A percentile compares a stretch with the other conserved stretches of the same genome.
These are phyloP conservation scores for Gymnothorax javanicus DNA, from an alignment of 2,797 vertebrate species.

Conservation along the genomic window DNA sequence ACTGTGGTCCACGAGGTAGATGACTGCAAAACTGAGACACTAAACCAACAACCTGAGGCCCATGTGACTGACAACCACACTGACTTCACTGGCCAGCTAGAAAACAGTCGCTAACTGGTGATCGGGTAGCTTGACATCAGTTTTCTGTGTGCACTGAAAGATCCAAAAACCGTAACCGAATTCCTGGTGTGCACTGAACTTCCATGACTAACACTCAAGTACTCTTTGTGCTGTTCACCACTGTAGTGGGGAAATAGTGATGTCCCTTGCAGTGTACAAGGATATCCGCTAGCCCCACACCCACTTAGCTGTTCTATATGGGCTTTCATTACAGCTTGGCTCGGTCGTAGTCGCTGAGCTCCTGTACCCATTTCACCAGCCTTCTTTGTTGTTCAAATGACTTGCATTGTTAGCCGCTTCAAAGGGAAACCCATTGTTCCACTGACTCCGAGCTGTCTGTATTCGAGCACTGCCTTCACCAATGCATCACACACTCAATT, in stretches of 20 bases:
- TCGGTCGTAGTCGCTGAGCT: not conserved
- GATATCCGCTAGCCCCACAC: not conserved
- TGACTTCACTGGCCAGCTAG: slow-evolving; percentile 25
- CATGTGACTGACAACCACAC: not conserved
- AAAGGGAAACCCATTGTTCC: not conserved
- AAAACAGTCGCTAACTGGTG: slow-evolving; percentile 39
- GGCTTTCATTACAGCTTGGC: not conserved
- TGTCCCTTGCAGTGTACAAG: not conserved
- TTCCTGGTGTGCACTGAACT: not conserved
- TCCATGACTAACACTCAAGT: not conserved
- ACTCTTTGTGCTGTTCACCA: not conserved
- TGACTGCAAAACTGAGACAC: slow-evolving; percentile 22
- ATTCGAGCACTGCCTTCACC: not conserved
- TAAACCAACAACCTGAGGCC: slow-evolving; percentile 29
- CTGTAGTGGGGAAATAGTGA: not conserved
- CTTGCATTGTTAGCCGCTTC: not conserved
- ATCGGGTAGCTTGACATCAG: not conserved
- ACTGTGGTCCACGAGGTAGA: not conserved
- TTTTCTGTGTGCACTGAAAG: not conserved
- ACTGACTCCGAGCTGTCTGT: not conserved
- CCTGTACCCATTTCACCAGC: not conserved
- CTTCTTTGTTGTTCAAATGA: not conserved
- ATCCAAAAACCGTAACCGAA: not conserved
- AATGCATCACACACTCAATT: not conserved
- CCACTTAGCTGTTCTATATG: not conserved